Evolutionary conservation across 2,113 vertebrate genomes (phyloP).

Genomic region (Ceratotherium simum): DNA sequence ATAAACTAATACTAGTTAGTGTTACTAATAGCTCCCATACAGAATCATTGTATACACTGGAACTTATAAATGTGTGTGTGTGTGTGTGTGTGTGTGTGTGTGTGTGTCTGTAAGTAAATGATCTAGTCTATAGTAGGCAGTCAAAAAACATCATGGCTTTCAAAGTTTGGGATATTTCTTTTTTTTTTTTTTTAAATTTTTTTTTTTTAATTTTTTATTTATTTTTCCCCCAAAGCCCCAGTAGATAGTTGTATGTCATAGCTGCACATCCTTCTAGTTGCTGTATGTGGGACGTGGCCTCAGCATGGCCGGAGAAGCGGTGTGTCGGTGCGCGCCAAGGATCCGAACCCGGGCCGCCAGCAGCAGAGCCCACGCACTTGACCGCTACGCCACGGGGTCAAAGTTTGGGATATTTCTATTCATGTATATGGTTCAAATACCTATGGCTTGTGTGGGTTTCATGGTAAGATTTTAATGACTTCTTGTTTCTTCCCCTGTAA

Average conservation of each 20-base stretch:
- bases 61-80: background rate
- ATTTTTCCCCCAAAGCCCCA: too few relatives aligned
- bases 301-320: too few relatives aligned
- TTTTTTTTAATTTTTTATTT: too few relatives aligned
- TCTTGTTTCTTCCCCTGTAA: conserved; percentile 50
- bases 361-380: too few relatives aligned
- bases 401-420: background rate
- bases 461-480: background rate
- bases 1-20: background rate
- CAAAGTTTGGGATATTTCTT: background rate
- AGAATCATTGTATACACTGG: background rate
- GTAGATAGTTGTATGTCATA: too few relatives aligned
- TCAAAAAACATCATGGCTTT: background rate
- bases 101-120: background rate
- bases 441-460: background rate
- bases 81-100: background rate
- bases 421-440: background rate
- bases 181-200: too few relatives aligned
- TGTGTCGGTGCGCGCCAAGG: too few relatives aligned
- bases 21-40: background rate
- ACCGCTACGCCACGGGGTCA: too few relatives aligned
- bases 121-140: background rate
- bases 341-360: too few relatives aligned
- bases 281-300: too few relatives aligned
- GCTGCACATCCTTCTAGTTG: too few relatives aligned